Evolutionary conservation across 2,888 invertebrate species (phyloP).

Genomic region (Alitta virens): DNA sequence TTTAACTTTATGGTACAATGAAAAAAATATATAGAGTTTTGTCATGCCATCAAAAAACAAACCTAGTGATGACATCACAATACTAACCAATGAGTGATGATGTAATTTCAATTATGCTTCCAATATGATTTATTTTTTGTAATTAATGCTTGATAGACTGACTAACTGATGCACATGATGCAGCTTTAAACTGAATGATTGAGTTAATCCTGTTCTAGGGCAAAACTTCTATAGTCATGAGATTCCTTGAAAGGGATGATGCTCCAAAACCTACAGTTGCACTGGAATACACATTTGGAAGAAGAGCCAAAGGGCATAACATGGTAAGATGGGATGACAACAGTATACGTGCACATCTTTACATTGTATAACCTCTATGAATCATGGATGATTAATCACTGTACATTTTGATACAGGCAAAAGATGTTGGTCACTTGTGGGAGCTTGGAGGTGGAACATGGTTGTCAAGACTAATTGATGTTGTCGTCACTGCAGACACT

Average conservation of each 20-base stretch:
- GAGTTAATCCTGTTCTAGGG: constrained; percentile 59
- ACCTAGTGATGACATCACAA: no score
- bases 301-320: constrained; percentile 61
- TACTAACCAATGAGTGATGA: no score
- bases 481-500: constrained; percentile 58
- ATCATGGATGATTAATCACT: no score
- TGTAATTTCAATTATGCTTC: no score
- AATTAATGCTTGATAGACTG: no score
- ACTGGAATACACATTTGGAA: constrained; percentile 81
- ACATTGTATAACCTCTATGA: no score
- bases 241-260: constrained; percentile 76
- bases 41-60: no score
- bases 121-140: no score
- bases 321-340: constrained; percentile 58
- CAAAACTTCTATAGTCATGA: constrained; percentile 75
- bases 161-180: no score
- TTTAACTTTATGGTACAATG: no score
- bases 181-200: background rate
- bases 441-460: constrained; percentile 71
- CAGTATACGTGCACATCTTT: no score
- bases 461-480: constrained; percentile 60
- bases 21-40: no score
- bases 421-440: constrained; percentile 80
- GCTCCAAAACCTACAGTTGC: constrained; percentile 74
- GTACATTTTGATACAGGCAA: constrained; percentile 60